Conservation (phyloP, 2,797 vertebrate species). For the Fundulus diaphanus region DNA sequence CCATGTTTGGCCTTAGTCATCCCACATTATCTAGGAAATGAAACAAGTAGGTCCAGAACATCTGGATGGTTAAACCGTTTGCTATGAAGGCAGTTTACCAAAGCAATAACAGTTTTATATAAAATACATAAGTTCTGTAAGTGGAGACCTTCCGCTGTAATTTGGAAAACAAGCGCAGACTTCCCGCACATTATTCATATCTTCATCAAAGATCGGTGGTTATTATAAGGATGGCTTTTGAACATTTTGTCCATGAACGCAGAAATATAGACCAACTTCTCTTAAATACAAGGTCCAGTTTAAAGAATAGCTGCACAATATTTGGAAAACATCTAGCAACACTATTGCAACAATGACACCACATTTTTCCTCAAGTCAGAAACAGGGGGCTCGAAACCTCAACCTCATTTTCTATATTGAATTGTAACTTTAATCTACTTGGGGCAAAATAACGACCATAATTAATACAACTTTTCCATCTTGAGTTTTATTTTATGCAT, state of each 20-base stretch:
- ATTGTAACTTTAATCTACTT: too few relatives aligned
- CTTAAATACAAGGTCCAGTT: background rate
- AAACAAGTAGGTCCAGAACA: background rate
- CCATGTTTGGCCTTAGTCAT: conserved; percentile 25
- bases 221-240: too few relatives aligned
- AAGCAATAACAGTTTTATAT: background rate
- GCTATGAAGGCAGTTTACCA: background rate
- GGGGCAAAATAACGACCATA: too few relatives aligned
- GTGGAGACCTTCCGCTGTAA: too few relatives aligned
- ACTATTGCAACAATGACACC: too few relatives aligned
- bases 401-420: too few relatives aligned
- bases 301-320: too few relatives aligned
- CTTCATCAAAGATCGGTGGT: background rate
- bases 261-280: background rate
- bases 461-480: too few relatives aligned
- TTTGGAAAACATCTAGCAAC: too few relatives aligned
- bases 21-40: conserved; percentile 24
- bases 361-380: too few relatives aligned
- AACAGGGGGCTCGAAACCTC: too few relatives aligned
- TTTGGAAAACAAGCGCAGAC: background rate
- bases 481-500: background rate
- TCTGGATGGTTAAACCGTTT: background rate
- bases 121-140: background rate
- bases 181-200: background rate
- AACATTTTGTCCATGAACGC: background rate